Evolutionary conservation across 2,888 invertebrate genomes (phyloP).

Genomic region (Thysanoteuthis rhombus): DNA sequence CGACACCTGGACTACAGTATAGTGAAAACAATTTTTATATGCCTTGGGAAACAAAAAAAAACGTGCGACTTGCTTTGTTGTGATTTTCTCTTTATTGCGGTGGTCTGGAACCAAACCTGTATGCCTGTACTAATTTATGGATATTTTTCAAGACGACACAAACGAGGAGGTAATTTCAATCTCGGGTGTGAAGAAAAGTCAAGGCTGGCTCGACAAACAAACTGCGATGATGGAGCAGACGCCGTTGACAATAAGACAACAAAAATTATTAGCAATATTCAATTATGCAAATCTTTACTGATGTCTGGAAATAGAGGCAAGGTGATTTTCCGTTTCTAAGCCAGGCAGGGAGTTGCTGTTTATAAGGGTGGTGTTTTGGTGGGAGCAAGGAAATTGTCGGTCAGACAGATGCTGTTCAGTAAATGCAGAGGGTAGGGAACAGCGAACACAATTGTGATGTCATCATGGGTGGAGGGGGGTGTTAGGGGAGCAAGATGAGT

Average conservation of each 20-base stretch:
- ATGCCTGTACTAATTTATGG: too few species aligned
- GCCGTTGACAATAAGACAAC: neutral
- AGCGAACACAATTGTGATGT: neutral
- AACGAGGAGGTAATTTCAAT: too few species aligned
- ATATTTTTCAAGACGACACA: too few species aligned
- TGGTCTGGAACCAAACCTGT: too few species aligned
- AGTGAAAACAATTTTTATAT: too few species aligned
- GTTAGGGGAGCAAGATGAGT: neutral
- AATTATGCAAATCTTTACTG: neutral
- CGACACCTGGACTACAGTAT: too few species aligned
- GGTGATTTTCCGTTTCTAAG: neutral
- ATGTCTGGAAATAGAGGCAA: neutral
- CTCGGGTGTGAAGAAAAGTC: neutral
- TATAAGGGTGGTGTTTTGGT: neutral
- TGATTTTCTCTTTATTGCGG: too few species aligned
- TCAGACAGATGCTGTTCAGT: neutral
- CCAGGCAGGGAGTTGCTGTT: neutral
- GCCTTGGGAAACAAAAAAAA: too few species aligned
- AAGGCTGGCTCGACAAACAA: neutral
- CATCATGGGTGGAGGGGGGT: neutral
- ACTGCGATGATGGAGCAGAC: neutral
- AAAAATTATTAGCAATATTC: neutral
- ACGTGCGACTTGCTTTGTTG: too few species aligned
- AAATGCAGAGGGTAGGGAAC: neutral
- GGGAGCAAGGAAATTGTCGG: neutral